Conservation (phyloP, 2,888 invertebrate species). For the Tipula helvola region DNA sequence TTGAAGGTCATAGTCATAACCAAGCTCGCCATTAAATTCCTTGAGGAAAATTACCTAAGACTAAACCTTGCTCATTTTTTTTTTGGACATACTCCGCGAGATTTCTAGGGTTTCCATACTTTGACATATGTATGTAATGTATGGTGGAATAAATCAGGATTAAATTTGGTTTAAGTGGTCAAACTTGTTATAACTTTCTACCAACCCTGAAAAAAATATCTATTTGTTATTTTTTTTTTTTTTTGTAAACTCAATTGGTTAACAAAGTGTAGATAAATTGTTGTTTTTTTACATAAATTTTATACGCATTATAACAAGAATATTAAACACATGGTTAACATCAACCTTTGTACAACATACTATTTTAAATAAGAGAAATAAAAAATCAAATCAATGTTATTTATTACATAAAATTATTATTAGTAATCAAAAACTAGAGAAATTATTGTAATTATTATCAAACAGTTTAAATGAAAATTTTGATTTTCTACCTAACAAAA, state of each 20-base stretch:
- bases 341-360: neutral
- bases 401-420: neutral
- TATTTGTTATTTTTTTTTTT: neutral
- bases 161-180: no score
- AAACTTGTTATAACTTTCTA: no score
- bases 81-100: no score
- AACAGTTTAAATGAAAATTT: neutral
- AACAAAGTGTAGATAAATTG: neutral
- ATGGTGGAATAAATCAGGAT: no score
- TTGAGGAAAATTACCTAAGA: no score
- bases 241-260: neutral
- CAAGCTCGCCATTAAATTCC: no score
- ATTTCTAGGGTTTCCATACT: no score
- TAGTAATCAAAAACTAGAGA: neutral
- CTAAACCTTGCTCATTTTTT: no score
- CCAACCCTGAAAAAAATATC: no score
- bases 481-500: neutral
- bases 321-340: neutral
- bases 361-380: neutral
- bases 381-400: neutral
- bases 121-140: no score
- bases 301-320: neutral
- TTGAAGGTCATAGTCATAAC: no score
- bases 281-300: neutral
- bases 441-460: neutral